A percentile compares a stretch with the other conserved stretches of the same genome.
Conservation (phyloP, 2,113 vertebrate genomes). For the Brachirus orientalis region DNA sequence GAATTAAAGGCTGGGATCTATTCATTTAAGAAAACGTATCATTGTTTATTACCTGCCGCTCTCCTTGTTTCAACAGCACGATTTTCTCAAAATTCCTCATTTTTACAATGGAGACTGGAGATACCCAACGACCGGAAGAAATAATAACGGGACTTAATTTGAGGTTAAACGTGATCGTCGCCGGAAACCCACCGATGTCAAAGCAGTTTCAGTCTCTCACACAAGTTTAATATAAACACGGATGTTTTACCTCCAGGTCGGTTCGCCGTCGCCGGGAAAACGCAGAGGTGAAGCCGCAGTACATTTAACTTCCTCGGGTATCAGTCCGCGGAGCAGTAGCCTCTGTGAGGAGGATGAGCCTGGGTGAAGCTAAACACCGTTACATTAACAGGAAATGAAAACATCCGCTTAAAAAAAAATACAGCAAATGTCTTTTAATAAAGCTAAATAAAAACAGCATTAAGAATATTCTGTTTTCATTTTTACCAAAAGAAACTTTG, state of each 20-base stretch:
- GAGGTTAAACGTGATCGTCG: too few relatives aligned
- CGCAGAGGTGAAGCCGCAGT: not conserved
- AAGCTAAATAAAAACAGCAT: too few relatives aligned
- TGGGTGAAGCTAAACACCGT: not conserved
- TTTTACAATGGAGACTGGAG: slow-evolving; percentile 2
- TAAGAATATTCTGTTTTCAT: too few relatives aligned
- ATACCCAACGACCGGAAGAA: not conserved
- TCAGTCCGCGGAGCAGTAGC: not conserved
- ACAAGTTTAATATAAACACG: not conserved
- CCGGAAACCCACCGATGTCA: too few relatives aligned
- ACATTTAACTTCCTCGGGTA: not conserved
- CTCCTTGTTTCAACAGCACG: fast-evolving
- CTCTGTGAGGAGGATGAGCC: not conserved
- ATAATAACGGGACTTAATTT: not conserved
- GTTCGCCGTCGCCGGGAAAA: not conserved
- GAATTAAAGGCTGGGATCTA: not conserved
- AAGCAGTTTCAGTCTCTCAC: too few relatives aligned
- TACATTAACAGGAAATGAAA: not conserved
- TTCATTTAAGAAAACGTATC: not conserved
- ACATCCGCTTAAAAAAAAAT: not conserved
- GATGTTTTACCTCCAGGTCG: not conserved
- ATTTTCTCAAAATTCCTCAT: fast-evolving
- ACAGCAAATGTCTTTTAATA: too few relatives aligned
- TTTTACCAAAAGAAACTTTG: too few relatives aligned
- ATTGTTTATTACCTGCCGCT: fast-evolving